phyloP scores from a whole-genome alignment of 2,888 invertebrate genomes.

The Drosophila putrida region DNA sequence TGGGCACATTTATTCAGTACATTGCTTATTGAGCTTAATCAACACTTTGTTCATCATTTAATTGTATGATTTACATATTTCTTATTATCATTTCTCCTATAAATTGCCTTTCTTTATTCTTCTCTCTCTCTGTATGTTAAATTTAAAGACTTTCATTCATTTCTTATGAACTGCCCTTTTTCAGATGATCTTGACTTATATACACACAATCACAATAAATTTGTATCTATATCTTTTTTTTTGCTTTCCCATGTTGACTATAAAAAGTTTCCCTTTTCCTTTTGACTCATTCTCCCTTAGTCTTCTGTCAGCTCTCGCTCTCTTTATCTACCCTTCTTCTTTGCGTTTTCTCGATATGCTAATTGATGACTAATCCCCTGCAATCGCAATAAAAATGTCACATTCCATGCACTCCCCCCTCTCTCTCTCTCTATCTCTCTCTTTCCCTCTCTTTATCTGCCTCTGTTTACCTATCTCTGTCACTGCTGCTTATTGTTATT shows the following conservation, averaged over 20 bases:
- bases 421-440: background rate
- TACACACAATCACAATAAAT: background rate
- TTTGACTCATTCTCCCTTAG: background rate
- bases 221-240: constrained; percentile 10
- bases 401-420: constrained; percentile 7
- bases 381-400: constrained; percentile 31
- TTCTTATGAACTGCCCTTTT: background rate
- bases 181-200: constrained; percentile 19
- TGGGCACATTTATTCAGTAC: background rate
- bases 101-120: background rate
- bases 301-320: background rate
- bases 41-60: background rate
- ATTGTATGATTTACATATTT: background rate
- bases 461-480: background rate
- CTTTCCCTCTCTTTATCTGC: background rate
- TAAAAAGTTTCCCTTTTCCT: constrained; percentile 4
- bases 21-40: background rate
- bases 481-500: constrained; percentile 17
- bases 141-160: background rate
- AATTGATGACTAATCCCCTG: constrained; percentile 60
- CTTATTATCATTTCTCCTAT: background rate
- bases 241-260: background rate
- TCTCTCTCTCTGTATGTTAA: background rate
- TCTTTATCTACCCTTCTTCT: constrained; percentile 2
- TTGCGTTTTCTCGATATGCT: constrained; percentile 23